These are phyloP conservation scores for Drosophila micromelanica DNA, from an alignment of 1,140 invertebrate genomes.

Conservation along the genomic window DNA sequence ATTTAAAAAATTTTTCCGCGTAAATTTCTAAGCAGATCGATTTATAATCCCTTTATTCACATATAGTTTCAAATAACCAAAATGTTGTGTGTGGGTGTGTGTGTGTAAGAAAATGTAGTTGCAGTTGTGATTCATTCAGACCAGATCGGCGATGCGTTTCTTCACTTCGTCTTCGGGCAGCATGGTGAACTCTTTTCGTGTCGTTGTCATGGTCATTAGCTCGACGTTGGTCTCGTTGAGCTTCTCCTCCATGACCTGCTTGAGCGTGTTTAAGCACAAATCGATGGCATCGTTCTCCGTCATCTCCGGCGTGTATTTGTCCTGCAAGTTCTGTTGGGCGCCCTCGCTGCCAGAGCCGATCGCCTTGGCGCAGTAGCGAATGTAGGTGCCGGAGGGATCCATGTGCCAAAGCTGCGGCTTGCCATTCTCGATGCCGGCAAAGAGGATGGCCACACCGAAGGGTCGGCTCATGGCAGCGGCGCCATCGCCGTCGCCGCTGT, in stretches of 20 bases:
- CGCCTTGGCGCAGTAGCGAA: slow-evolving; percentile 99
- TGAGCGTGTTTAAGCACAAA: slow-evolving; percentile 96
- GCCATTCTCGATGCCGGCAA: slow-evolving; percentile 94
- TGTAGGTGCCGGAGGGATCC: slow-evolving; percentile 99
- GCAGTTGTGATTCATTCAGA: slow-evolving; percentile 55
- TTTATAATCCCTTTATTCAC: slow-evolving; percentile 77
- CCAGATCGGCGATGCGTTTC: slow-evolving; percentile 88
- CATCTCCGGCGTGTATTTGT: slow-evolving; percentile 91
- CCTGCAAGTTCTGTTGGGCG: slow-evolving; percentile 97
- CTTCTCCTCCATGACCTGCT: slow-evolving; percentile 99
- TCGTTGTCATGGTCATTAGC: slow-evolving; percentile 96
- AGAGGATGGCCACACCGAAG: slow-evolving; percentile 98
- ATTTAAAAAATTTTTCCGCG: not conserved
- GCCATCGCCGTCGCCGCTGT: slow-evolving; percentile 97
- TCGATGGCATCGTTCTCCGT: slow-evolving; percentile 98
- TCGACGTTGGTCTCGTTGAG: slow-evolving; percentile 99
- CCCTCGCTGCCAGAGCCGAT: slow-evolving; percentile 99
- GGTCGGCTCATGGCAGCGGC: slow-evolving; percentile 98
- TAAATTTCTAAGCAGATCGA: slow-evolving; percentile 31
- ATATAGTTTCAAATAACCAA: slow-evolving; percentile 51
- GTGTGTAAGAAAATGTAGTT: slow-evolving; percentile 8
- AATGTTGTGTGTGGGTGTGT: slow-evolving; percentile 14
- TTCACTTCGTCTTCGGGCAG: slow-evolving; percentile 95
- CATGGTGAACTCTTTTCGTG: slow-evolving; percentile 93
- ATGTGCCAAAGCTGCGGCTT: slow-evolving; percentile 97